Evolutionary conservation across 2,888 invertebrate genomes (phyloP).

Genomic region (Tiliacea aurago): DNA sequence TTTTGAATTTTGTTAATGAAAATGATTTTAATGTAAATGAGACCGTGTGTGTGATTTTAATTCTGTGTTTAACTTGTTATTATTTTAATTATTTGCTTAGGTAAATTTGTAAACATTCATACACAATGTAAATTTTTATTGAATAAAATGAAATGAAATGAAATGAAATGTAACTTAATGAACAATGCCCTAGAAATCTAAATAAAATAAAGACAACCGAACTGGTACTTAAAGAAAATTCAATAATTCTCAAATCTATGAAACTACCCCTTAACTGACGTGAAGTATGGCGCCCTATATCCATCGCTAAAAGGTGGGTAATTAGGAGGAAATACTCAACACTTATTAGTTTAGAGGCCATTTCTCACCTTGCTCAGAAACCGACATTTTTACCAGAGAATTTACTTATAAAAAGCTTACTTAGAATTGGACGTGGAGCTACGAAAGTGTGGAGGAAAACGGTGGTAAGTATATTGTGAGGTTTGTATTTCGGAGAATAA

Average conservation of each 20-base stretch:
- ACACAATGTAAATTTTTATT: no score
- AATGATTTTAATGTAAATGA: no score
- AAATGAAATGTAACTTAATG: not conserved
- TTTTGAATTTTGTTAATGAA: no score
- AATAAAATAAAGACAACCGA: not conserved
- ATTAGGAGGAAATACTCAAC: constrained; percentile 67
- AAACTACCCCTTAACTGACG: constrained; percentile 44
- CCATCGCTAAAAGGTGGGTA: constrained; percentile 62
- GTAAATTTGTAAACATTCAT: no score
- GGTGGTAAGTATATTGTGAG: no score
- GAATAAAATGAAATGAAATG: no score
- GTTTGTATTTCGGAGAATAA: no score
- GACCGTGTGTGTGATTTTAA: no score
- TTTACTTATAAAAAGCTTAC: constrained; percentile 51
- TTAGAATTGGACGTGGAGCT: constrained; percentile 19
- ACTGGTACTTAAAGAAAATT: not conserved
- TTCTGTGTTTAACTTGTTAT: no score
- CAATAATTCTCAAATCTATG: not conserved
- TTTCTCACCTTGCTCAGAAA: constrained; percentile 64
- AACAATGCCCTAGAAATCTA: not conserved
- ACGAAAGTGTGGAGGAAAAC: not conserved
- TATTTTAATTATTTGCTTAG: no score
- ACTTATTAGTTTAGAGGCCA: constrained; percentile 69
- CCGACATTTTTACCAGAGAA: constrained; percentile 65
- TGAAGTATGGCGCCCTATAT: constrained; percentile 55